These are phyloP conservation scores for Pangasius larnaudii DNA, from an alignment of 2,797 vertebrate genomes.

Conservation along the genomic window DNA sequence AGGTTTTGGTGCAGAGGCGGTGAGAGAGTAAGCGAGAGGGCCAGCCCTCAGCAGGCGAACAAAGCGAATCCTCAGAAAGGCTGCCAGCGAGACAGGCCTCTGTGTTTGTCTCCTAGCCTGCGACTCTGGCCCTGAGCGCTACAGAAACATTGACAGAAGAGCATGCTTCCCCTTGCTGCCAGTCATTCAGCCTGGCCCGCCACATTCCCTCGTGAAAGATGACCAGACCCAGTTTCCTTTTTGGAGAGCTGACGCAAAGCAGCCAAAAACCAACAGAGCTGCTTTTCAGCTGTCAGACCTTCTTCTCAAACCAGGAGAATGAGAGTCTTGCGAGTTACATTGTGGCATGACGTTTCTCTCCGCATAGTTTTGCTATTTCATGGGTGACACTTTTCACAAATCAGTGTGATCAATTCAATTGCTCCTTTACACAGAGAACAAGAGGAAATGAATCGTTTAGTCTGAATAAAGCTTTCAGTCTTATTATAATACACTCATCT, in stretches of 20 bases:
- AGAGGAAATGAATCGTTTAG: slow-evolving; percentile 17
- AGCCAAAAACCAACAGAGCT: slow-evolving; percentile 52
- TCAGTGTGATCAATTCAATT: slow-evolving; percentile 5
- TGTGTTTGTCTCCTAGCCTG: slow-evolving; percentile 59
- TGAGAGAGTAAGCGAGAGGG: slow-evolving; percentile 39
- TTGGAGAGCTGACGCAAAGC: slow-evolving; percentile 58
- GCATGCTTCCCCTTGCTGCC: slow-evolving; percentile 58
- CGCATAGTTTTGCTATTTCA: slow-evolving; percentile 29
- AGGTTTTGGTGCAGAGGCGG: slow-evolving; percentile 28
- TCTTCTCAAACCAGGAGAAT: slow-evolving; percentile 52
- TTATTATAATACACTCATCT: not conserved
- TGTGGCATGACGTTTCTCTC: slow-evolving; percentile 39
- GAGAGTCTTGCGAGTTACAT: slow-evolving; percentile 30
- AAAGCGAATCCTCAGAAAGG: slow-evolving; percentile 55
- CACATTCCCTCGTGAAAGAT: slow-evolving; percentile 59
- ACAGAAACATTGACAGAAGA: slow-evolving; percentile 68
- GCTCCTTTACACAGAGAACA: not conserved
- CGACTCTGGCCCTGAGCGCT: slow-evolving; percentile 60
- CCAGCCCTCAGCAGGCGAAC: slow-evolving; percentile 49
- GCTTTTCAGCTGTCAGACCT: slow-evolving; percentile 56
- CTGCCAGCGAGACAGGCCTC: slow-evolving; percentile 63
- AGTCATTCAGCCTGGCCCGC: slow-evolving; percentile 51
- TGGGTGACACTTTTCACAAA: slow-evolving; percentile 14
- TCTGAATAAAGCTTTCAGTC: slow-evolving; percentile 15
- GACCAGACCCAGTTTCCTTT: slow-evolving; percentile 58